phyloP scores from a whole-genome alignment of 2,113 vertebrate genomes.

The Chamaea fasciata region DNA sequence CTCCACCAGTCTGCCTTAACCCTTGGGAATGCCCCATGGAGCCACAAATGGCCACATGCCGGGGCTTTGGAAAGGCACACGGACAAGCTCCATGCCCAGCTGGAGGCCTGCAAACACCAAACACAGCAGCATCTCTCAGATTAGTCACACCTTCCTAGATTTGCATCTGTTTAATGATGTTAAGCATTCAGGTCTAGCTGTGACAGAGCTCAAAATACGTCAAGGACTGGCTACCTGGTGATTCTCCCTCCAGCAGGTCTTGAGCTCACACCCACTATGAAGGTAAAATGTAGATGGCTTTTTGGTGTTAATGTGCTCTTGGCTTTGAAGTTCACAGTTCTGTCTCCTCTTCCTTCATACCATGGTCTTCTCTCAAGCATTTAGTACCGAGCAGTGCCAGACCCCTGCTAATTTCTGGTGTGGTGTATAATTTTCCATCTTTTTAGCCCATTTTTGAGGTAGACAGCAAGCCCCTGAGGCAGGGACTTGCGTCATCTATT shows the following conservation, averaged over 20 bases:
- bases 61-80: not conserved
- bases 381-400: not conserved
- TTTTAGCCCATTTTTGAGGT: not conserved
- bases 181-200: not conserved
- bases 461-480: not conserved
- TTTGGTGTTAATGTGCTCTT: not conserved
- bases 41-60: accelerated
- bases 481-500: not conserved
- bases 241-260: not conserved
- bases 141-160: not conserved
- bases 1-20: not conserved
- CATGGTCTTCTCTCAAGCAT: not conserved
- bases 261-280: not conserved
- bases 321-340: not conserved
- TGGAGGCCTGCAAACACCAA: not conserved
- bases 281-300: not conserved
- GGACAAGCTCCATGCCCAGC: not conserved
- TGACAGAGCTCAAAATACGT: not conserved
- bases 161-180: not conserved
- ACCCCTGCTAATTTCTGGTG: not conserved
- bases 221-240: not conserved
- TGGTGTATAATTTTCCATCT: not conserved
- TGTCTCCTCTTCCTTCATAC: not conserved
- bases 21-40: not conserved
- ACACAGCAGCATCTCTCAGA: not conserved